Percentiles rank a stretch among this genome's conserved stretches.
Evolutionary conservation across 2,113 vertebrate species (phyloP).

Genomic region (Podarcis cretensis): DNA sequence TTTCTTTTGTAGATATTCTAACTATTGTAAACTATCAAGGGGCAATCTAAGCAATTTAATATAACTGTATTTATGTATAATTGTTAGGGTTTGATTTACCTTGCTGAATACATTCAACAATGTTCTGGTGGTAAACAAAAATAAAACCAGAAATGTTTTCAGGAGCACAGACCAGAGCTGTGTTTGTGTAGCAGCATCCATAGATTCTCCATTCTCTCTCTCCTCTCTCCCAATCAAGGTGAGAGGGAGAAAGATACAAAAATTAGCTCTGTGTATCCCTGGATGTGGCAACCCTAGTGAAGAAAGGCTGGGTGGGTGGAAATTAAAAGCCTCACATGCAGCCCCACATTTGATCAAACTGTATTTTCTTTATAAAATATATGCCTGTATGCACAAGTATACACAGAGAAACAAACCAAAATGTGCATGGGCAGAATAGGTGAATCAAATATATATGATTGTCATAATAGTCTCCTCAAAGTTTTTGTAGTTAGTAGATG

Average conservation of each 20-base stretch:
- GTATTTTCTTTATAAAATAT: neutral
- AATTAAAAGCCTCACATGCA: neutral
- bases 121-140: neutral
- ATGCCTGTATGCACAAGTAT: neutral
- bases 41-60: neutral
- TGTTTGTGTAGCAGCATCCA: neutral
- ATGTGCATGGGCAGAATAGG: neutral
- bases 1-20: neutral
- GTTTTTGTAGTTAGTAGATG: constrained; percentile 30
- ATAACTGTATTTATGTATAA: neutral
- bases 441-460: neutral
- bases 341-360: neutral
- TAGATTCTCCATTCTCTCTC: neutral
- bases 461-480: constrained; percentile 53
- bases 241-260: neutral
- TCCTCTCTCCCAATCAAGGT: too few species aligned
- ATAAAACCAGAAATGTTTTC: neutral
- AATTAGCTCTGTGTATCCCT: neutral
- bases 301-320: neutral
- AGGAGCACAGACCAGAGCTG: neutral
- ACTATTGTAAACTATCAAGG: neutral
- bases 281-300: neutral
- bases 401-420: neutral
- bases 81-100: neutral
- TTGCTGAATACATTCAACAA: neutral